phyloP scores from a whole-genome alignment of 1,140 invertebrate genomes.

The Bombus cullumanus region DNA sequence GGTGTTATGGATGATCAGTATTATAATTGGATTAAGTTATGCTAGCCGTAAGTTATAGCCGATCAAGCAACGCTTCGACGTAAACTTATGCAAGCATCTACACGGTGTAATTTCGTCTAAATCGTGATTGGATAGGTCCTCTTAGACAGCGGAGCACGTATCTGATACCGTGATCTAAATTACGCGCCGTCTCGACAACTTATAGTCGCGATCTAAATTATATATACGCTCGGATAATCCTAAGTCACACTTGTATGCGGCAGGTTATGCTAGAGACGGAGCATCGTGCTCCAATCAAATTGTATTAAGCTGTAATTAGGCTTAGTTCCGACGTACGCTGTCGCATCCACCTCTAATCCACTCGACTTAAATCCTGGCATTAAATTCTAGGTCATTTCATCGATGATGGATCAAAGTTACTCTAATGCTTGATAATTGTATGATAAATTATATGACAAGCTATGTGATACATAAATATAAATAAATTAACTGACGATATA shows the following conservation, averaged over 20 bases:
- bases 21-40: conserved; percentile 46
- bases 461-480: too few relatives aligned
- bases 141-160: not conserved
- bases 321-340: not conserved
- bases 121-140: conserved; percentile 16
- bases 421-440: not conserved
- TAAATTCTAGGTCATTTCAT: not conserved
- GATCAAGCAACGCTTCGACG: not conserved
- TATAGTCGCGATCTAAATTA: conserved; percentile 25
- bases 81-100: not conserved
- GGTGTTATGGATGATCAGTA: not conserved
- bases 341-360: not conserved
- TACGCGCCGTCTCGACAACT: conserved; percentile 2
- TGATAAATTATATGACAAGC: not conserved
- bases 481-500: too few relatives aligned
- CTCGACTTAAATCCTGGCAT: not conserved
- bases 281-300: not conserved
- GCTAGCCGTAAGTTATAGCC: conserved; percentile 21
- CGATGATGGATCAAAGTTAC: not conserved
- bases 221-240: not conserved
- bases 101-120: conserved; percentile 46
- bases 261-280: not conserved
- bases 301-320: not conserved
- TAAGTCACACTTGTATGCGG: not conserved
- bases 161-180: conserved; percentile 34